These are phyloP conservation scores for Dromaius novaehollandiae DNA, from an alignment of 2,113 vertebrate genomes.

Conservation along the genomic window DNA sequence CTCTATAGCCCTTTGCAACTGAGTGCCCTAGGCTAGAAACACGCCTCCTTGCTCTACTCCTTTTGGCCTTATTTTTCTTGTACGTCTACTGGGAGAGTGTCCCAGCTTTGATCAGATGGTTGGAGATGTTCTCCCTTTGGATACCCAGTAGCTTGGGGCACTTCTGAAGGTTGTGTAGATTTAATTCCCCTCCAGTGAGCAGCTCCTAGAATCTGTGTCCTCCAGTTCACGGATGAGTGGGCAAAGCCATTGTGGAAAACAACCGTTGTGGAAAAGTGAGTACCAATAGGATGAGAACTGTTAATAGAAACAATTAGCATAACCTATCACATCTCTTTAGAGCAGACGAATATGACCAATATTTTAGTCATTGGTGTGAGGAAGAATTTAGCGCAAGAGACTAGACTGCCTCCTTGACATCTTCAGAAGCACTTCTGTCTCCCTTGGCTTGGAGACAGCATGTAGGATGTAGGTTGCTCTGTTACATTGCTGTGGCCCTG, in stretches of 20 bases:
- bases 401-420: not conserved
- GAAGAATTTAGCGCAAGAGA: not conserved
- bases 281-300: not conserved
- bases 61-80: not conserved
- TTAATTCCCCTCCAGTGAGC: not conserved
- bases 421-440: not conserved
- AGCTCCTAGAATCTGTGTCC: not conserved
- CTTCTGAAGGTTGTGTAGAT: not conserved
- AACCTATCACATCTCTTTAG: not conserved
- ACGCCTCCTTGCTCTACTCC: not conserved
- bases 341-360: not conserved
- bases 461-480: not conserved
- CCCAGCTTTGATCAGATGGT: not conserved
- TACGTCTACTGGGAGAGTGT: not conserved
- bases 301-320: not conserved
- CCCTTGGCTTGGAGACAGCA: not conserved
- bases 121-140: not conserved
- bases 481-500: not conserved
- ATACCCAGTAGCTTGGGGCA: rapidly evolving
- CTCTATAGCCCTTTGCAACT: not conserved
- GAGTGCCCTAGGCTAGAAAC: rapidly evolving
- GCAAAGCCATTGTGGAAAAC: not conserved
- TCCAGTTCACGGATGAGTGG: not conserved
- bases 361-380: not conserved
- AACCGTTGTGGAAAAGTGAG: not conserved